Conservation (phyloP, 2,888 invertebrate genomes). For the Parnassius apollo region DNA sequence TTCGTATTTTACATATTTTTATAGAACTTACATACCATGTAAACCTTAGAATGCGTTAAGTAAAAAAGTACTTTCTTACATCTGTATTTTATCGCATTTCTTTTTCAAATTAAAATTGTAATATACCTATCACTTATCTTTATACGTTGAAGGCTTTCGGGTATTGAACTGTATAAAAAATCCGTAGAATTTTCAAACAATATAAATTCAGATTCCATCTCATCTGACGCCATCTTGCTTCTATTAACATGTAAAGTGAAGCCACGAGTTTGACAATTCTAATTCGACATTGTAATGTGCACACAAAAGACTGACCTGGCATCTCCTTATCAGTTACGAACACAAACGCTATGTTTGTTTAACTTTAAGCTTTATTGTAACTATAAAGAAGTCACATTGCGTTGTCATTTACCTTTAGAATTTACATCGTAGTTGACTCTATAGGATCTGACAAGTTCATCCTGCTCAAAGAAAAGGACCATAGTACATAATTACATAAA, state of each 20-base stretch:
- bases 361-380: constrained; percentile 20
- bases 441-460: constrained; percentile 32
- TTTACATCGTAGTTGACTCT: constrained; percentile 23
- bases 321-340: constrained; percentile 51
- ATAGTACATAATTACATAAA: constrained; percentile 4
- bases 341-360: constrained; percentile 9
- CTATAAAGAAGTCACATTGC: constrained; percentile 11
- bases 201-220: constrained; percentile 47
- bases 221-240: constrained; percentile 58
- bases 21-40: too few relatives aligned
- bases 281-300: constrained; percentile 66
- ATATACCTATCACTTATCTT: too few relatives aligned
- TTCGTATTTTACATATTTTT: too few relatives aligned
- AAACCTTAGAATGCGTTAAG: too few relatives aligned
- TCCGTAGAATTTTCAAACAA: neutral
- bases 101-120: too few relatives aligned
- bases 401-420: constrained; percentile 7
- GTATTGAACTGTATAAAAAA: neutral
- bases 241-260: constrained; percentile 69
- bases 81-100: too few relatives aligned
- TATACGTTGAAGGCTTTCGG: neutral
- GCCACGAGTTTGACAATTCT: constrained; percentile 47
- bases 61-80: too few relatives aligned
- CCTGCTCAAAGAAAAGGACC: constrained; percentile 29
- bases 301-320: constrained; percentile 71